Conservation (phyloP, 1,140 invertebrate genomes). For the Heliothis virescens region DNA sequence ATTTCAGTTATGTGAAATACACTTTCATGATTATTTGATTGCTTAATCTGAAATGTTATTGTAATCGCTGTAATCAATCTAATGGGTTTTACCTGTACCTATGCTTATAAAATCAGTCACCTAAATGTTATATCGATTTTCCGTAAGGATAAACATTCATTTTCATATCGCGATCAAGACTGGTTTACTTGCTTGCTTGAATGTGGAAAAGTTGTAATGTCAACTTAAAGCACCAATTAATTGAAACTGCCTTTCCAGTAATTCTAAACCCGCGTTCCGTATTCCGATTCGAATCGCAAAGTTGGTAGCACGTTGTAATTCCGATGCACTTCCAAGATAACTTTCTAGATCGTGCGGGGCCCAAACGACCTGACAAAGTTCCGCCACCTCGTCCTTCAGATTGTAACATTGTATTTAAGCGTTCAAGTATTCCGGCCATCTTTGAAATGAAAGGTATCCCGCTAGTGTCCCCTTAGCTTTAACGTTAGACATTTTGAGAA, state of each 20-base stretch:
- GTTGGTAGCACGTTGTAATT: conserved; percentile 77
- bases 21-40: too few relatives aligned
- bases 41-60: too few relatives aligned
- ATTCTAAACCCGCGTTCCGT: conserved; percentile 54
- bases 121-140: too few relatives aligned
- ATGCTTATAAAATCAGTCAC: too few relatives aligned
- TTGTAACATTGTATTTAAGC: conserved; percentile 72
- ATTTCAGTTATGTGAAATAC: too few relatives aligned
- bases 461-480: conserved; percentile 37
- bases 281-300: conserved; percentile 71
- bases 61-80: too few relatives aligned
- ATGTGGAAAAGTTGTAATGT: too few relatives aligned
- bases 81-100: too few relatives aligned
- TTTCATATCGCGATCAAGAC: too few relatives aligned
- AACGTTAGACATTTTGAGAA: conserved; percentile 44
- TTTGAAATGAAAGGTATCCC: conserved; percentile 50
- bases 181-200: too few relatives aligned
- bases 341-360: conserved; percentile 71
- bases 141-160: too few relatives aligned
- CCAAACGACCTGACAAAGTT: conserved; percentile 81
- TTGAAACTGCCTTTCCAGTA: conserved; percentile 53
- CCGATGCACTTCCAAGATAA: conserved; percentile 76
- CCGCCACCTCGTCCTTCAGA: conserved; percentile 61
- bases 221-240: background rate
- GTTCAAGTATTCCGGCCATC: conserved; percentile 53